Conservation (phyloP, 1,140 invertebrate species). For the Myzus persicae region DNA sequence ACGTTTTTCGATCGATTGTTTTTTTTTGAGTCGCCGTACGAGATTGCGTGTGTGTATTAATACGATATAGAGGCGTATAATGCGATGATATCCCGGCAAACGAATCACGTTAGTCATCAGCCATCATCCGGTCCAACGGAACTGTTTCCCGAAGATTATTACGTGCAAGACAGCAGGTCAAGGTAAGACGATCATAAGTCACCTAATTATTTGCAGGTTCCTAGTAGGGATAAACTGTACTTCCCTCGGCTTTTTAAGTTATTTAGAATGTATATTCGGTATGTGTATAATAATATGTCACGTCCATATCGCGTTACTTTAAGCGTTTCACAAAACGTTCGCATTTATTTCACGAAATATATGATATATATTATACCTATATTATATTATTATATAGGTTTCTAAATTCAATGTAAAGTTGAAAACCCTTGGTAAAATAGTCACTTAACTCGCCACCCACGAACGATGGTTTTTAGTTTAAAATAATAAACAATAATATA, state of each 20-base stretch:
- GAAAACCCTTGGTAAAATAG: neutral
- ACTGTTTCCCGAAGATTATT: neutral
- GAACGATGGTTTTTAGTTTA: neutral
- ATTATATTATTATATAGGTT: neutral
- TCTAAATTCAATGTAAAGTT: neutral
- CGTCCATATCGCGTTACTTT: too few species aligned
- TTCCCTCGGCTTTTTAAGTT: neutral
- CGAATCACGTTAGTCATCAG: neutral
- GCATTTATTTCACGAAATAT: too few species aligned
- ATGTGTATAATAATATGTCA: too few species aligned
- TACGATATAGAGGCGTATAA: neutral
- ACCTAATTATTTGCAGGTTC: neutral
- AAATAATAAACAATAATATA: neutral
- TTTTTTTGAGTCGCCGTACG: too few species aligned
- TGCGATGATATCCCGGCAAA: neutral
- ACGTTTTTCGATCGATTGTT: neutral
- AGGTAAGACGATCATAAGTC: neutral
- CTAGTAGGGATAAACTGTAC: neutral
- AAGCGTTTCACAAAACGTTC: too few species aligned
- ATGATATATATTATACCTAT: too few species aligned
- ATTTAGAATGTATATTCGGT: neutral
- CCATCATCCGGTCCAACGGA: neutral
- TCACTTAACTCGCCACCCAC: neutral
- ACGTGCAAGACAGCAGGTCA: neutral
- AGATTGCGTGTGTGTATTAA: too few species aligned